Evolutionary conservation across 1,140 invertebrate genomes (phyloP), one percentile per base, ranked within the genome.

Genomic region (Trichomalopsis sarcophagae): DNA sequence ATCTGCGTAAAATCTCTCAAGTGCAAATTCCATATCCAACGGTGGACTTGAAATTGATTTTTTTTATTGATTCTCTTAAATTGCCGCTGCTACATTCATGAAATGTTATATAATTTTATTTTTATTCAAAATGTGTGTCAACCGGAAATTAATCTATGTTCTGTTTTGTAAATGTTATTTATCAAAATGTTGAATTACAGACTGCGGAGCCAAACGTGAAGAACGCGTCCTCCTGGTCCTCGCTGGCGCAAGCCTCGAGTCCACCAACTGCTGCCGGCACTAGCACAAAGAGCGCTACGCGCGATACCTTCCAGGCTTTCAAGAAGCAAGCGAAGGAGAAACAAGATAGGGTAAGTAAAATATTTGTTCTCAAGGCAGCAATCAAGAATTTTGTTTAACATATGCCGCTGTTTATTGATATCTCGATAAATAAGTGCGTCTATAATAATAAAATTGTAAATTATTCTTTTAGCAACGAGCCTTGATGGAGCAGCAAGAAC

Each of bases 321-420:
- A 97, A 97, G 91, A 98, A 98, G 91, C 96, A 98, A 94, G 98
- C 98, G 11, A 97, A 98, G 92, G 98, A 99, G 93, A 98, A 99
- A 91, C 96, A 96, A 84, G 97, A 99, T 93, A 95, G 97, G 90
- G 95, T 96, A 92, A 92, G 76, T 84, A 44, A 21, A 30, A 5
- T 71, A 21, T n/a, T 21, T 62, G 6, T 44, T 44, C 40, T 44
- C 40, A 44, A 9, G 11, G n/a, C 62, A 66, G 7, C 1, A 66
- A 69, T 69, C 17, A 69, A 69, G 6, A n/a, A 69, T 30, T 69
- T 10, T 27, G 7, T 44, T 44, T 44, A 69, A 36, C 0, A 36
- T 40, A 33, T 21, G 23, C 11, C 10, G 2, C 33, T 74, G 40
- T 33, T 75, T 14, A 44, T n/a, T 5, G 7, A 62, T 62, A 7